phyloP scores from a whole-genome alignment of 2,797 vertebrate genomes.

The Tenualosa thibaudeaui region DNA sequence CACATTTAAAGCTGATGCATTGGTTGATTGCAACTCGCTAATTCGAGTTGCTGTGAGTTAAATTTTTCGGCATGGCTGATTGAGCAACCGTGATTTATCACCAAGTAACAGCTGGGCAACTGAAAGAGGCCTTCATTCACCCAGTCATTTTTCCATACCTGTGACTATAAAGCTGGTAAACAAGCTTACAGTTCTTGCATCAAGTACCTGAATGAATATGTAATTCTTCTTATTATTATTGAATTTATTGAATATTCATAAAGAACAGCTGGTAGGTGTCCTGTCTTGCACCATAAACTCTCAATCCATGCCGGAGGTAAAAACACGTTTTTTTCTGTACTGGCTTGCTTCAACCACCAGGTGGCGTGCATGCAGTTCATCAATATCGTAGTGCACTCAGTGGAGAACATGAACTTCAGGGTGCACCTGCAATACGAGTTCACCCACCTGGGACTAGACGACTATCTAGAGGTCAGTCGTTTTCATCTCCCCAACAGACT shows the following conservation, averaged over 20 bases:
- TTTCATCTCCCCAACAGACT: too few relatives aligned
- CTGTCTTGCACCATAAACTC: background rate
- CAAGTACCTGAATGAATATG: too few relatives aligned
- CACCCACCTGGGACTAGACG: constrained; percentile 85
- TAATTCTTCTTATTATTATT: too few relatives aligned
- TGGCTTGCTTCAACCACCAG: constrained; percentile 62
- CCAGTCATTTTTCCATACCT: too few relatives aligned
- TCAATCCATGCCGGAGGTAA: background rate
- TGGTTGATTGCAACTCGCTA: too few relatives aligned
- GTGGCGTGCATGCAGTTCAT: constrained; percentile 97
- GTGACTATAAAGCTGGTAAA: too few relatives aligned
- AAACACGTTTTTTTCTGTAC: background rate
- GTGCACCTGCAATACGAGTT: constrained; percentile 93
- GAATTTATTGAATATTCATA: background rate
- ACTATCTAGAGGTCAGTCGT: constrained; percentile 83
- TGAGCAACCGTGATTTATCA: too few relatives aligned
- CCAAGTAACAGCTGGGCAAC: too few relatives aligned
- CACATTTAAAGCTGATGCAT: background rate
- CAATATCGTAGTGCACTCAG: constrained; percentile 93
- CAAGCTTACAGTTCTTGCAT: too few relatives aligned
- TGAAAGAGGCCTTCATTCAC: too few relatives aligned
- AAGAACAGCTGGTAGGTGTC: background rate
- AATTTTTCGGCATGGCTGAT: too few relatives aligned
- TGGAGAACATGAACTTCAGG: constrained; percentile 95
- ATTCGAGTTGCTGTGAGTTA: too few relatives aligned